Evolutionary conservation across 2,113 vertebrate species (phyloP).

Genomic region (Rafetus swinhoei): DNA sequence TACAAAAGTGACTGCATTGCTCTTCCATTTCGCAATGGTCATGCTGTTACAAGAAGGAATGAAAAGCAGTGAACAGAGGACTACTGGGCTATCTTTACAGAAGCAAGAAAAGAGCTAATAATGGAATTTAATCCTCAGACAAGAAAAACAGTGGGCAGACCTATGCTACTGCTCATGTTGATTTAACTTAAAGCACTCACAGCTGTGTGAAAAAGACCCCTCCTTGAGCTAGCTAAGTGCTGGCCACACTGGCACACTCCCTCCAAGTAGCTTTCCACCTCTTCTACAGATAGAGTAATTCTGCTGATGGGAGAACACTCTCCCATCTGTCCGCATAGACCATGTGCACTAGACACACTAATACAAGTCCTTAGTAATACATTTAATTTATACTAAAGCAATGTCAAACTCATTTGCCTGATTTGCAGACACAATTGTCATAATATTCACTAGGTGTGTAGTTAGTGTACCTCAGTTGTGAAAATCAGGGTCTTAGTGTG

Average conservation of each 20-base stretch:
- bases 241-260: too few species aligned
- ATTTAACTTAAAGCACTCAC: too few species aligned
- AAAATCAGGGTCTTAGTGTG: neutral
- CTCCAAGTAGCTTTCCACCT: too few species aligned
- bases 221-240: too few species aligned
- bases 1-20: neutral
- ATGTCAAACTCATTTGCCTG: accelerated
- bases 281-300: too few species aligned
- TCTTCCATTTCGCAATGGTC: neutral
- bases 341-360: too few species aligned
- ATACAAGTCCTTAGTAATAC: neutral
- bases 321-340: too few species aligned
- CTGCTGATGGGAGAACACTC: too few species aligned
- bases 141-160: neutral
- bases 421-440: accelerated
- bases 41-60: neutral
- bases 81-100: too few species aligned
- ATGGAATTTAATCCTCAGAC: neutral
- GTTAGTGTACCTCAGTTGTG: accelerated
- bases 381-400: neutral
- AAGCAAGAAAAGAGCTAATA: neutral
- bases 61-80: neutral
- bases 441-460: neutral
- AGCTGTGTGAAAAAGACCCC: too few species aligned
- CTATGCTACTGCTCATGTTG: too few species aligned